These are phyloP conservation scores for Himantopus leucocephalus DNA, from an alignment of 2,113 vertebrate genomes.

Conservation along the genomic window DNA sequence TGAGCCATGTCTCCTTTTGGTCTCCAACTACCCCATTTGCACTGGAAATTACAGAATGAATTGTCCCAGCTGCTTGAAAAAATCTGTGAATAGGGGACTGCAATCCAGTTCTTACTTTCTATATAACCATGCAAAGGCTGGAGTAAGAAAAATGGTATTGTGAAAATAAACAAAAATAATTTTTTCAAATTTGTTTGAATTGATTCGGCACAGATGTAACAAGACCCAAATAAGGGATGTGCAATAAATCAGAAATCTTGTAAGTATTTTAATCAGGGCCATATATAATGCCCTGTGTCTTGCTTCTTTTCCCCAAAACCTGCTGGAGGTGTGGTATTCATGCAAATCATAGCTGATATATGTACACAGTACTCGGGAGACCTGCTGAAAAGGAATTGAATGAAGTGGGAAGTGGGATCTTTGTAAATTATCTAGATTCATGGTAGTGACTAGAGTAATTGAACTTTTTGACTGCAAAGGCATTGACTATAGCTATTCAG, in stretches of 20 bases:
- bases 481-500: slow-evolving; percentile 24
- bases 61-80: not conserved
- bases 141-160: not conserved
- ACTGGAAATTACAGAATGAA: not conserved
- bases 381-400: not conserved
- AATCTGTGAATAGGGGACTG: not conserved
- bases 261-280: not conserved
- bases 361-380: not conserved
- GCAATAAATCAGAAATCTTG: not conserved
- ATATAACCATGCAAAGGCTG: not conserved
- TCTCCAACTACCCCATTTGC: not conserved
- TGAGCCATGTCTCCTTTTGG: not conserved
- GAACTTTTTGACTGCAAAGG: slow-evolving; percentile 27
- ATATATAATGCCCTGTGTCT: not conserved
- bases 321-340: not conserved
- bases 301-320: not conserved
- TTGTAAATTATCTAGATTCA: slow-evolving; percentile 29
- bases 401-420: slow-evolving; percentile 17
- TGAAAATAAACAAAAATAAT: not conserved
- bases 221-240: not conserved
- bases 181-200: not conserved
- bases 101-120: not conserved
- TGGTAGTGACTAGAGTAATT: not conserved
- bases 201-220: not conserved
- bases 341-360: not conserved